phyloP scores from a whole-genome alignment of 2,113 vertebrate genomes.

The Sclerurus mexicanus region DNA sequence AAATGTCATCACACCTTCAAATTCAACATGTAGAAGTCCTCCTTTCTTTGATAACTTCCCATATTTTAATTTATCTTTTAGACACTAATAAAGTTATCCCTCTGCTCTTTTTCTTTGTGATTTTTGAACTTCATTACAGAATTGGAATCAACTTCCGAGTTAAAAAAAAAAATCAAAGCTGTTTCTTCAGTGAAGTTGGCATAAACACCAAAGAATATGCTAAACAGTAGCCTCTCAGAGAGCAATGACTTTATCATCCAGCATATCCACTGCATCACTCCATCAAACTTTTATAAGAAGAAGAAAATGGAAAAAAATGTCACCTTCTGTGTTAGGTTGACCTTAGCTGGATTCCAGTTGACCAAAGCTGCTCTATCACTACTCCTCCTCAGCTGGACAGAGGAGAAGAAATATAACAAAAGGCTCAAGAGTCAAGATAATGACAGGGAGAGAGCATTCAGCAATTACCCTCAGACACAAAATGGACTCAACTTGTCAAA shows the following conservation, averaged over 20 bases:
- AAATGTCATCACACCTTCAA: background rate
- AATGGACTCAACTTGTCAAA: background rate
- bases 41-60: background rate
- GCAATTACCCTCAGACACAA: background rate
- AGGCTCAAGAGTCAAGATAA: background rate
- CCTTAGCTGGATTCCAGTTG: background rate
- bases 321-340: background rate
- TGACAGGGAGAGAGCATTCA: background rate
- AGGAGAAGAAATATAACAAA: background rate
- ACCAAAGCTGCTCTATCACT: background rate
- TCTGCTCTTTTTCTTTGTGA: background rate
- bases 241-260: background rate
- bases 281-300: background rate
- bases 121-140: background rate
- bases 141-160: background rate
- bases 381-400: background rate
- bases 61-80: background rate
- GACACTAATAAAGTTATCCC: background rate
- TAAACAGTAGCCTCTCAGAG: background rate
- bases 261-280: background rate
- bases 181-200: background rate
- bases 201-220: background rate
- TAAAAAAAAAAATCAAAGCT: background rate
- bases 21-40: background rate
- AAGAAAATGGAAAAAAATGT: background rate